Conservation (phyloP, 2,113 vertebrate genomes). For the Atlantisia rogersi region DNA sequence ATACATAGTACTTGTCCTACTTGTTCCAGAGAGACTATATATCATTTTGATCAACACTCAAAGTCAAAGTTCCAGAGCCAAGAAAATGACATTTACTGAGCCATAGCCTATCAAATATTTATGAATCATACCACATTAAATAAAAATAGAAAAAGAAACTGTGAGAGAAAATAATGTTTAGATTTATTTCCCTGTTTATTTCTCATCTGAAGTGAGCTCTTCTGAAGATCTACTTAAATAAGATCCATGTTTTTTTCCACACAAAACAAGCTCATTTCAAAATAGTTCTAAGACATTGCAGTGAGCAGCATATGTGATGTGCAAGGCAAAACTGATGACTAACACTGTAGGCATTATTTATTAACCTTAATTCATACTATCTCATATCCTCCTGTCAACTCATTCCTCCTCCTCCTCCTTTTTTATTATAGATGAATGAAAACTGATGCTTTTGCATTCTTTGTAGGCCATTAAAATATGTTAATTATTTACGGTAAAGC, state of each 20-base stretch:
- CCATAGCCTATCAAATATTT: neutral
- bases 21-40: neutral
- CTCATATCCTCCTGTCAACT: constrained; percentile 41
- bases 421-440: constrained; percentile 38
- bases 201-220: neutral
- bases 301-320: neutral
- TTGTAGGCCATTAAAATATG: constrained; percentile 27
- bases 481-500: neutral
- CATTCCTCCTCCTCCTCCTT: neutral
- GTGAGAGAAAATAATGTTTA: neutral
- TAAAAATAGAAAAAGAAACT: constrained; percentile 13
- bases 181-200: neutral
- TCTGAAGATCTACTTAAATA: neutral
- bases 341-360: constrained; percentile 34
- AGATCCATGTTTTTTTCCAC: neutral
- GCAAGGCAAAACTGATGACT: constrained; percentile 34
- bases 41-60: neutral
- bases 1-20: neutral
- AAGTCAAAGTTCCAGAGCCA: neutral
- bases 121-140: neutral
- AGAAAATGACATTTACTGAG: constrained; percentile 29
- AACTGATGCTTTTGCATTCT: constrained; percentile 39
- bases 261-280: neutral
- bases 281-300: neutral
- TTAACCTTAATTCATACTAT: constrained; percentile 33